phyloP scores from a whole-genome alignment of 1,140 invertebrate species.

The Drosophila teissieri region DNA sequence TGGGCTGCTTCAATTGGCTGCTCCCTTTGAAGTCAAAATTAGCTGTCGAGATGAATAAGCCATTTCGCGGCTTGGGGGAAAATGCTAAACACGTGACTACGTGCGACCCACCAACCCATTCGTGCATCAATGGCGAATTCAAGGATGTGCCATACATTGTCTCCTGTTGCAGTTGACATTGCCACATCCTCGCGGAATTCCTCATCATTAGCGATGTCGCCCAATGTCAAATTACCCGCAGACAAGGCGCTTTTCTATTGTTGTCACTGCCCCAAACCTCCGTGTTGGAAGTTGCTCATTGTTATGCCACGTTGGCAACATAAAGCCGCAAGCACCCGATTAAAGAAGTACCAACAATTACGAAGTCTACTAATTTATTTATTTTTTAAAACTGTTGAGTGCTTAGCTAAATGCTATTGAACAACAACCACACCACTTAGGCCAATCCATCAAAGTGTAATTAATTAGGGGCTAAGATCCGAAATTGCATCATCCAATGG shows the following conservation, averaged over 20 bases:
- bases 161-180: slow-evolving; percentile 10
- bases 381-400: too few species aligned
- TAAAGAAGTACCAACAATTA: not conserved
- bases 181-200: slow-evolving; percentile 4
- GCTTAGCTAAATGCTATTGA: too few species aligned
- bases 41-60: slow-evolving; percentile 13
- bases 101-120: slow-evolving; percentile 57
- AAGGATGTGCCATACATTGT: slow-evolving; percentile 15
- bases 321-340: not conserved
- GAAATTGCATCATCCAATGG: not conserved
- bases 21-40: slow-evolving; percentile 58
- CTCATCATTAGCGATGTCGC: slow-evolving; percentile 23
- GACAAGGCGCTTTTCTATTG: slow-evolving; percentile 64
- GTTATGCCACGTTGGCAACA: slow-evolving; percentile 37
- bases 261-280: slow-evolving; percentile 53
- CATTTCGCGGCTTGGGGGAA: slow-evolving; percentile 5
- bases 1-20: slow-evolving; percentile 55
- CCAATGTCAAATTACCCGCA: slow-evolving; percentile 69
- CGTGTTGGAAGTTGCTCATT: slow-evolving; percentile 49
- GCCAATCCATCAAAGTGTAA: not conserved
- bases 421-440: too few species aligned
- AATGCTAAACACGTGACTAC: slow-evolving; percentile 64
- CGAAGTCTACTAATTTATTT: too few species aligned
- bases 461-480: not conserved
- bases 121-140: slow-evolving; percentile 50